Percentiles rank a stretch among this genome's conserved stretches.
Evolutionary conservation across 2,888 invertebrate genomes (phyloP).

Genomic region (Ormyrus nitidulus): DNA sequence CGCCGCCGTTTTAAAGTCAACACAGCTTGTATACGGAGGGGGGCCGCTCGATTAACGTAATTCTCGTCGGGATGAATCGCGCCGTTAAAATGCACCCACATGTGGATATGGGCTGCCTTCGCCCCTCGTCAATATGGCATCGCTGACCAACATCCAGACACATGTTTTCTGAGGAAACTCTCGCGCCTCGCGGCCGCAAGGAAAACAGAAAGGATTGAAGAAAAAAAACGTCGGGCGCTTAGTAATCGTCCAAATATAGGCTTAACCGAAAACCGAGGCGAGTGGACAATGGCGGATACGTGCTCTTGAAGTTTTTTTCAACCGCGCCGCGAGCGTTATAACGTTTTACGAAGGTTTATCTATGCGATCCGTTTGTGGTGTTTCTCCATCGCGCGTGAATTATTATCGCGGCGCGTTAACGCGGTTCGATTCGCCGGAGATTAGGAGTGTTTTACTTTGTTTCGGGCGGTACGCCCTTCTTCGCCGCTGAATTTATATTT

Average conservation of each 20-base stretch:
- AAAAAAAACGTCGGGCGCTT: not conserved
- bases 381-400: not conserved
- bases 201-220: constrained; percentile 16
- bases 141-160: constrained; percentile 13
- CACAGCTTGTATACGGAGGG: not conserved
- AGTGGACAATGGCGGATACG: not conserved
- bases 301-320: too few relatives aligned
- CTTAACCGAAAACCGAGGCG: not conserved
- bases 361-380: not conserved
- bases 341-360: not conserved
- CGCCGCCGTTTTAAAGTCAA: not conserved
- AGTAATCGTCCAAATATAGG: constrained; percentile 43
- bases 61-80: constrained; percentile 12
- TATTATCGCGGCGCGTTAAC: not conserved
- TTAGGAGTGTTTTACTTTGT: too few relatives aligned
- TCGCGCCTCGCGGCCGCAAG: too few relatives aligned
- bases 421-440: too few relatives aligned
- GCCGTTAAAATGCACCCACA: constrained; percentile 24
- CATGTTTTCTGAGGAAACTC: not conserved
- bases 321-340: too few relatives aligned
- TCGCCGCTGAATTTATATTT: too few relatives aligned
- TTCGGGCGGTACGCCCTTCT: too few relatives aligned
- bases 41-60: constrained; percentile 21
- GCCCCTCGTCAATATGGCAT: constrained; percentile 8
- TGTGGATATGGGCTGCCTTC: not conserved